phyloP scores from a whole-genome alignment of 2,113 vertebrate genomes.

The Megaleporinus macrocephalus region DNA sequence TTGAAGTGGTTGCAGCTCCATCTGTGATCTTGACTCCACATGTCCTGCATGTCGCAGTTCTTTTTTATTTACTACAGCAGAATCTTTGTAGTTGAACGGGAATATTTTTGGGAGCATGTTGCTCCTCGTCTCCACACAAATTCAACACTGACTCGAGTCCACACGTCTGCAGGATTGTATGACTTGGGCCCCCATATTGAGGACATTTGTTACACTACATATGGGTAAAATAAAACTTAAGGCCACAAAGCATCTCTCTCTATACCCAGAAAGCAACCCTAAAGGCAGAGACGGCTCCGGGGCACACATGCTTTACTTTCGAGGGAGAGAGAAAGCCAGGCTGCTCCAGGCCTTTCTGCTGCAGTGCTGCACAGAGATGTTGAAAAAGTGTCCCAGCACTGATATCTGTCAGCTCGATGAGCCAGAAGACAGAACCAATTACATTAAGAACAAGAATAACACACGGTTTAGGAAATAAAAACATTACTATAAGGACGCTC shows the following conservation, averaged over 20 bases:
- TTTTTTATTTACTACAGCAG: too few relatives aligned
- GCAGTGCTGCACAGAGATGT: conserved; percentile 50
- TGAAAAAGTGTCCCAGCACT: conserved; percentile 65
- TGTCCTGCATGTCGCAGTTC: too few relatives aligned
- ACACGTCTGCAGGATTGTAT: too few relatives aligned
- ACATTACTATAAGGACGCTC: conserved; percentile 70
- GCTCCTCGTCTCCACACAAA: too few relatives aligned
- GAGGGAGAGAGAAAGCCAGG: background rate
- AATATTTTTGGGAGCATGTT: too few relatives aligned
- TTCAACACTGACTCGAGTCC: too few relatives aligned
- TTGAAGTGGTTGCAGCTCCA: too few relatives aligned
- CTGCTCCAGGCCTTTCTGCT: background rate
- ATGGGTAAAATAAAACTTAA: background rate
- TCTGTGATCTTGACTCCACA: too few relatives aligned
- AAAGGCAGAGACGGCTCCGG: background rate
- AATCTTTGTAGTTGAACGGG: too few relatives aligned
- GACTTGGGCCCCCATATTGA: background rate
- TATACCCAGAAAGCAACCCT: background rate
- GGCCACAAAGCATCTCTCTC: background rate
- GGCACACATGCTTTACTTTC: background rate
- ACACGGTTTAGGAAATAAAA: conserved; percentile 75
- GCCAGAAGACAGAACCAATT: conserved; percentile 75
- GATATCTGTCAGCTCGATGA: conserved; percentile 77
- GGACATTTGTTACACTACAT: background rate
- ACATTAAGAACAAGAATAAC: conserved; percentile 74